Conservation (phyloP, 2,888 invertebrate genomes). For the Cecidostiba fungosa region DNA sequence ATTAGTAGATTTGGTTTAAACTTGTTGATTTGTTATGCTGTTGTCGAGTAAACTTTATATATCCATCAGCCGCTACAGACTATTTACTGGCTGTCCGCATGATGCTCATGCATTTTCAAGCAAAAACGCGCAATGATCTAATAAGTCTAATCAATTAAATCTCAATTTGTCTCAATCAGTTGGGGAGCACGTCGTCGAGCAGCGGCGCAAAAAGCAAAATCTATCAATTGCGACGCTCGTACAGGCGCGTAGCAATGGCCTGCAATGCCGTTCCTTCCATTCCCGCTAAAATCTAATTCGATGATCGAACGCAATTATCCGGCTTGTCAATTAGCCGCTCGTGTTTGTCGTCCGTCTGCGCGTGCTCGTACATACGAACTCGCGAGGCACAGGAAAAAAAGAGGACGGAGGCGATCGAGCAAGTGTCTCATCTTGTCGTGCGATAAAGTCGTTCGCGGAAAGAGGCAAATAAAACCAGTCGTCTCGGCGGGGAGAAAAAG, state of each 20-base stretch:
- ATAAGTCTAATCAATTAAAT: constrained; percentile 26
- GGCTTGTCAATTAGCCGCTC: constrained; percentile 39
- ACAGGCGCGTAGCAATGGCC: background rate
- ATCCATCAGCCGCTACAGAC: background rate
- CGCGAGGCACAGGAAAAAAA: background rate
- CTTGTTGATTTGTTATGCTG: too few relatives aligned
- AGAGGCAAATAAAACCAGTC: constrained; percentile 38
- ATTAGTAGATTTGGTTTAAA: too few relatives aligned
- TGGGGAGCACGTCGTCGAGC: background rate
- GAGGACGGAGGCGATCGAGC: background rate
- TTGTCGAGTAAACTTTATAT: too few relatives aligned
- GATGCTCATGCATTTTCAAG: background rate
- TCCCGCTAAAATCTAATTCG: constrained; percentile 38
- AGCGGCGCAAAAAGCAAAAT: constrained; percentile 20
- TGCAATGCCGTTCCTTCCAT: background rate
- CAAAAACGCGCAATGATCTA: background rate
- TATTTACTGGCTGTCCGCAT: too few relatives aligned
- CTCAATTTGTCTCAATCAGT: constrained; percentile 39
- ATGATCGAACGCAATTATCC: constrained; percentile 37
- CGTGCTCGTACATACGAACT: background rate
- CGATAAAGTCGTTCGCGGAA: constrained; percentile 34
- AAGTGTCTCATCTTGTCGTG: constrained; percentile 34
- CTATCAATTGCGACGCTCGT: constrained; percentile 22
- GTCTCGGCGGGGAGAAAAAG: background rate
- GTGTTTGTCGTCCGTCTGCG: background rate